Base-by-base conservation (phyloP, 2,797 vertebrate species). In the Micropoecilia bifurca region DNA sequence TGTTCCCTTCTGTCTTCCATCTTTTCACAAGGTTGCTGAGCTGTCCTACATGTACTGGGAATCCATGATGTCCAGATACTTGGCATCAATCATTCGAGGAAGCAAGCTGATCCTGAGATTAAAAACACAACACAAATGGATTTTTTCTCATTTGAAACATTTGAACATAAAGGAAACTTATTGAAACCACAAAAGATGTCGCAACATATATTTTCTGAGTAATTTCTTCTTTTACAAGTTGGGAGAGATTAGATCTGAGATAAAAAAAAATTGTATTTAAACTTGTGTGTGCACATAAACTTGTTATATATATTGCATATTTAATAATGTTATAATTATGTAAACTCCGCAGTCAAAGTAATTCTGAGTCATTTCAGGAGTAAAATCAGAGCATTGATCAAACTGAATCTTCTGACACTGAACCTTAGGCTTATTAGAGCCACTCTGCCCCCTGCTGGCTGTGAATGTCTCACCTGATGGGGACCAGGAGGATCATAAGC, bases 41-140 rank as follows among this genome's bases (percentile, higher is more conserved):
- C 76, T 50, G 68, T 0, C 85, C 81, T 90, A 95, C 91, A 95
- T 94, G 89, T 98, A 95, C 86, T 98, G 97, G 0, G 97, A 94
- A 48, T 99, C 97, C 96, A 98, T 97, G 71, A 96, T 97, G 43
- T 99, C 97, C 92, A 99, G 92, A 83, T 98, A 99, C 79, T 98
- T 98, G 80, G 96, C 95, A 68, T 98, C 96, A 6, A 98, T 99
- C 75, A 98, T 90, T 93, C 86, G 96, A 1, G 98, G 98, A 48
- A 99, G 95, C 84, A 99, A 85, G 80, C 90, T 96, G 79, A 95
- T 98, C 94, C 98, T 99, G 89, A 78, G 59, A 84, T 30, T 1
- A 55, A 55, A 59, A 28, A 71, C 1, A 25, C 83, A 81, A 85
- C 33, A 92, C 39, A 45, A 25, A 74, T 18, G 1, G 20, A 20